Conservation (phyloP, 1,140 invertebrate species). For the Lordiphosa mommai region DNA sequence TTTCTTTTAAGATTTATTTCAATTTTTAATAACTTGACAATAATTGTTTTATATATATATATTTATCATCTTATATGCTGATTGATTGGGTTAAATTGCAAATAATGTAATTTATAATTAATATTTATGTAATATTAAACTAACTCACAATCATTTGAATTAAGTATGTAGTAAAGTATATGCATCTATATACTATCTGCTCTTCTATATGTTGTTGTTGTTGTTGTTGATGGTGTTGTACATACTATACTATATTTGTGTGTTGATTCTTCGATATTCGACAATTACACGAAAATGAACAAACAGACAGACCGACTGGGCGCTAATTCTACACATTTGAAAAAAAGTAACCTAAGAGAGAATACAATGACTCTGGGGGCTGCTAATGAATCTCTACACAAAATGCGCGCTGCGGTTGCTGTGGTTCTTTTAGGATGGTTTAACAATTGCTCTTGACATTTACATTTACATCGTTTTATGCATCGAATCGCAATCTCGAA, state of each 20-base stretch:
- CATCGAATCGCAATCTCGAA: conserved; percentile 38
- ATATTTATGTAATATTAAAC: conserved; percentile 78
- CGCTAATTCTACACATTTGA: conserved; percentile 33
- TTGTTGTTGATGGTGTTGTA: neutral
- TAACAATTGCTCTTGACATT: conserved; percentile 57
- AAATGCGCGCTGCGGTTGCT: conserved; percentile 31
- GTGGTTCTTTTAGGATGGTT: conserved; percentile 4
- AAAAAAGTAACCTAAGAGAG: conserved; percentile 49
- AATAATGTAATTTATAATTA: conserved; percentile 76
- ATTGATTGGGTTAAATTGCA: conserved; percentile 71
- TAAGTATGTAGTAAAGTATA: conserved; percentile 59
- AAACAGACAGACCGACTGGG: conserved; percentile 26
- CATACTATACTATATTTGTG: conserved; percentile 10
- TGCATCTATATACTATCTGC: conserved; percentile 27
- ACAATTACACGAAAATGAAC: conserved; percentile 46
- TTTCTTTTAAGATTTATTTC: conserved; percentile 59
- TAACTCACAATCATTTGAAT: conserved; percentile 77
- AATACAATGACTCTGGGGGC: conserved; percentile 38
- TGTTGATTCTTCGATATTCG: conserved; percentile 44
- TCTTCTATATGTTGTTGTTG: conserved; percentile 12
- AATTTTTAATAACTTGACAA: conserved; percentile 74
- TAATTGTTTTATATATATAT: conserved; percentile 45
- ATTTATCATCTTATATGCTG: conserved; percentile 54
- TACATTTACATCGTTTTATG: conserved; percentile 23
- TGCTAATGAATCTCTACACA: conserved; percentile 51